Evolutionary conservation across 2,888 invertebrate genomes (phyloP), one percentile per base, ranked within the genome.

Genomic region (Stomorhina lunata): DNA sequence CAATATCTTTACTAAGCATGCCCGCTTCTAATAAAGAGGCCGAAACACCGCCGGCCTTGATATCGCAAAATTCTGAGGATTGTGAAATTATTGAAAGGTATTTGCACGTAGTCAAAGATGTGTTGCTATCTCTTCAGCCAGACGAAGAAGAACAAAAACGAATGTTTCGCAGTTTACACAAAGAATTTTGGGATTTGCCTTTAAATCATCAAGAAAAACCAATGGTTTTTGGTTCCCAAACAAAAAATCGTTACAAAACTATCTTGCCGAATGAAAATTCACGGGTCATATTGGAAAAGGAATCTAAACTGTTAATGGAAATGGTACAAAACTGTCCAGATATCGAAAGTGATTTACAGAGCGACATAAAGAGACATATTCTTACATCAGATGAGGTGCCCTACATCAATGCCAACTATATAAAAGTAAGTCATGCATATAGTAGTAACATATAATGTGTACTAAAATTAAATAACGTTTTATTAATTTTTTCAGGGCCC

Each of bases 161-260:
- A 85, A 89, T 95, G 81, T 91, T 95, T 59, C 92, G 94, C 50
- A 94, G 93, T 83, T 89, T 98, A 68, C 95, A 96, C 88, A 95
- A 96, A 87, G 98, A 98, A 90, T 98, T 98, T 89, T 98, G 97
- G 97, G 97, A 97, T 90, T 95, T 98, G 87, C 98, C 98, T 0
- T 93, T 96, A 81, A 98, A 98, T 91, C 95, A 97, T 85, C 97
- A 97, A 85, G 97, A 97, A 88, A 96, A 96, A 88, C 95, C 97
- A 7, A 95, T 96, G 87, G 95, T 98, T 0, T 95, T 96, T 29
- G 98, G 98, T 0, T 96, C 97, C 27, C 96, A 97, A 85, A 93
- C 94, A 12, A 97, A 97, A 92, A 98, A 98, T 90, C 93, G 98
- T 84, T 98, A 98, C 88, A 95, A 95, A 89, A 95, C 96, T 0